Conservation (phyloP, 2,888 invertebrate species). For the Chloroclysta siterata region DNA sequence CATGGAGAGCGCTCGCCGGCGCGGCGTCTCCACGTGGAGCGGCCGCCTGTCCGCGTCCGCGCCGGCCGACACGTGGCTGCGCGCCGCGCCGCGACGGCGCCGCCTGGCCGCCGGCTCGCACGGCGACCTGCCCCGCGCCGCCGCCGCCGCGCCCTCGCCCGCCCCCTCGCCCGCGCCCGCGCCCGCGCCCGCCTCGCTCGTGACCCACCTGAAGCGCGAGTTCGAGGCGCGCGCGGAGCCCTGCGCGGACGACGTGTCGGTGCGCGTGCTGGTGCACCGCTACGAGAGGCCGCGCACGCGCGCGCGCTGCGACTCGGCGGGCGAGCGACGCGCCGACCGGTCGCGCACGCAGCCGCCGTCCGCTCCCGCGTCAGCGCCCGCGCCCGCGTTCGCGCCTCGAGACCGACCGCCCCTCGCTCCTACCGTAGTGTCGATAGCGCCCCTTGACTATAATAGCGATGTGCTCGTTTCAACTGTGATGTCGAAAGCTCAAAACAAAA, state of each 20-base stretch:
- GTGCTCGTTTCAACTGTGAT: slow-evolving; percentile 88
- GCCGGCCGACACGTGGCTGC: slow-evolving; percentile 85
- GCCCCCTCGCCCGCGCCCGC: slow-evolving; percentile 66
- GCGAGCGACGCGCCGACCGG: slow-evolving; percentile 34
- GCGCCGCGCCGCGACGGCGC: slow-evolving; percentile 71
- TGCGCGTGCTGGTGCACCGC: slow-evolving; percentile 90
- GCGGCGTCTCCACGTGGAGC: slow-evolving; percentile 73
- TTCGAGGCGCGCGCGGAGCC: slow-evolving; percentile 89
- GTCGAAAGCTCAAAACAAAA: slow-evolving; percentile 89
- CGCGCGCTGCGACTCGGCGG: slow-evolving; percentile 35
- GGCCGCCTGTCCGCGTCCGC: slow-evolving; percentile 86
- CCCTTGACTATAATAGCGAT: slow-evolving; percentile 80
- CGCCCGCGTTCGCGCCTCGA: slow-evolving; percentile 14
- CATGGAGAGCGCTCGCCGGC: slow-evolving; percentile 67
- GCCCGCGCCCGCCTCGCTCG: slow-evolving; percentile 88
- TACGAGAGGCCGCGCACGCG: slow-evolving; percentile 83
- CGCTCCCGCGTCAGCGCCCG: slow-evolving; percentile 24
- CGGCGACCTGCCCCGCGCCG: slow-evolving; percentile 70
- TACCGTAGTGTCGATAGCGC: slow-evolving; percentile 68
- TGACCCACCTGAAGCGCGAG: slow-evolving; percentile 91
- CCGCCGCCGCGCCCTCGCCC: slow-evolving; percentile 52
- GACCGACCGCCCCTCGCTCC: slow-evolving; percentile 72
- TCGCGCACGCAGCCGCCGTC: slow-evolving; percentile 24
- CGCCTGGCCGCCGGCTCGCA: slow-evolving; percentile 71
- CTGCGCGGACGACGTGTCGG: slow-evolving; percentile 74